Percentiles rank a stretch among this genome's conserved stretches.
These are phyloP conservation scores for Baccha elongata DNA, from an alignment of 2,888 invertebrate genomes.

Conservation along the genomic window DNA sequence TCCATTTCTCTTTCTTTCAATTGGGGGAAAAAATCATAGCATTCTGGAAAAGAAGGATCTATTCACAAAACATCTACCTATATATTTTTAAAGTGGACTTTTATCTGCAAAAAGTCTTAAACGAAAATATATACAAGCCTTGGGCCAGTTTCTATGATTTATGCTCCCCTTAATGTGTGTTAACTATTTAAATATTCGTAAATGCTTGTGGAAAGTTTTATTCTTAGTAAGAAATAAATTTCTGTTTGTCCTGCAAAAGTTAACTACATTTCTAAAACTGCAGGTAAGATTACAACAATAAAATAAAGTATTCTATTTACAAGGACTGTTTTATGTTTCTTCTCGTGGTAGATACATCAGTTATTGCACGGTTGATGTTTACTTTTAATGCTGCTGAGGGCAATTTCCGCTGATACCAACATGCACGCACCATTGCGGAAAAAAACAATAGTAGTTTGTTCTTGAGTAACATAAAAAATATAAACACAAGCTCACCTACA, in stretches of 20 bases:
- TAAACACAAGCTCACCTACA: slow-evolving; percentile 30
- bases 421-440: slow-evolving; percentile 43
- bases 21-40: slow-evolving; percentile 3
- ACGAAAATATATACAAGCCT: slow-evolving; percentile 20
- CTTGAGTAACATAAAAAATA: slow-evolving; percentile 1
- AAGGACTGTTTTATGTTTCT: slow-evolving; percentile 32
- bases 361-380: slow-evolving; percentile 22
- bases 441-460: slow-evolving; percentile 19
- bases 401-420: slow-evolving; percentile 36
- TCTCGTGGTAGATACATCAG: slow-evolving; percentile 13
- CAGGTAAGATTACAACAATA: slow-evolving; percentile 12
- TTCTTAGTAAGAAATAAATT: not conserved
- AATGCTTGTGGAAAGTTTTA: slow-evolving; percentile 4
- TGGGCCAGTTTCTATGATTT: slow-evolving; percentile 10
- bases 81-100: slow-evolving; percentile 2
- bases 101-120: slow-evolving; percentile 12
- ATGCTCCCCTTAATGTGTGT: slow-evolving; percentile 2
- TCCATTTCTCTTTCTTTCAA: not conserved
- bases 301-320: slow-evolving; percentile 10
- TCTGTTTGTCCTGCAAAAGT: not conserved
- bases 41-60: not conserved
- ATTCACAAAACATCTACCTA: not conserved
- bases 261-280: not conserved
- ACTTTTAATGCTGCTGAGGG: slow-evolving; percentile 21
- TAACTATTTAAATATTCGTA: not conserved